Percentiles rank a stretch among this genome's conserved stretches.
Conservation (phyloP, 2,888 invertebrate genomes). For the Elegia similella region DNA sequence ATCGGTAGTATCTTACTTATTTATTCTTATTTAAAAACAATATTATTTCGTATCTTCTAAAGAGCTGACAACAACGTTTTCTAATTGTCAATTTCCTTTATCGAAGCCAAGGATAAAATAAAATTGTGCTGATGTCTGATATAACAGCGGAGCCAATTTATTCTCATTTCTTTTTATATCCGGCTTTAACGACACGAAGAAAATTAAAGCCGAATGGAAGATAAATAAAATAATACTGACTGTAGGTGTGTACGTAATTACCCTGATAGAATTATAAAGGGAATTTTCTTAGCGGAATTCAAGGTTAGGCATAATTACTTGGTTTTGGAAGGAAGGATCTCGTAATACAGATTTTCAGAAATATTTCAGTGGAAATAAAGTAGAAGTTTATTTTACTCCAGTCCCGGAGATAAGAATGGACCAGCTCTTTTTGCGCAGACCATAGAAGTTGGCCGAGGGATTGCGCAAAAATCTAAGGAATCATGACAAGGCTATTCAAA, state of each 20-base stretch:
- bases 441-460: no score
- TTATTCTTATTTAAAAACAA: no score
- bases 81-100: constrained; percentile 10
- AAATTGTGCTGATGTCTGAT: constrained; percentile 13
- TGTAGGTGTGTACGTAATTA: neutral
- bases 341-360: no score
- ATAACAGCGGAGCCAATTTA: constrained; percentile 20
- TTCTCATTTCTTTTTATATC: constrained; percentile 4
- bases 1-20: no score
- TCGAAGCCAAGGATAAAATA: neutral
- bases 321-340: no score
- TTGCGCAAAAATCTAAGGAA: no score
- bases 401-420: no score
- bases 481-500: no score
- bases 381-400: no score
- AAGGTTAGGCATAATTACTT: no score
- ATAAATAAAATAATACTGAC: constrained; percentile 4
- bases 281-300: neutral
- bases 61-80: neutral
- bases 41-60: neutral
- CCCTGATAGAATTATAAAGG: neutral
- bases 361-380: no score
- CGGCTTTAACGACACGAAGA: neutral
- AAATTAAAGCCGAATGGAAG: constrained; percentile 9
- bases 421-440: no score